These are phyloP conservation scores for Brachionus rotundiformis DNA, from an alignment of 1,140 invertebrate species.

Conservation along the genomic window DNA sequence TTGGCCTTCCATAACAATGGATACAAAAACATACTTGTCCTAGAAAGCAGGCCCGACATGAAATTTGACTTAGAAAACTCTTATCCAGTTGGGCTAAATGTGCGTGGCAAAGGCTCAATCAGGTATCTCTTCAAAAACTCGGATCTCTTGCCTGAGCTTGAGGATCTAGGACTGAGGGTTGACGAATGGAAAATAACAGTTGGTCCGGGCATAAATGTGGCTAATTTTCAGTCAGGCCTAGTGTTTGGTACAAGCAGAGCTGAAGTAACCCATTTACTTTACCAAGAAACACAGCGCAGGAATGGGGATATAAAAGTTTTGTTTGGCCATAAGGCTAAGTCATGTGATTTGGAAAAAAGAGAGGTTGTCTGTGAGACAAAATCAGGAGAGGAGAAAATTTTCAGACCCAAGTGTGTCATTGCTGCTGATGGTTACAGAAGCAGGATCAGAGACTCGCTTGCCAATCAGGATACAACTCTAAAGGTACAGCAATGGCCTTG, in stretches of 20 bases:
- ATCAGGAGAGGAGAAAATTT: conserved; percentile 2
- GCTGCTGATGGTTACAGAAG: conserved; percentile 23
- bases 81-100: conserved; percentile 24
- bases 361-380: not conserved
- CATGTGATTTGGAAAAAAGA: not conserved
- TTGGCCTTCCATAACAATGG: not conserved
- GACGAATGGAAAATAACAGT: conserved; percentile 35
- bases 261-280: conserved; percentile 19
- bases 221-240: conserved; percentile 29
- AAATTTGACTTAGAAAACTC: conserved; percentile 2
- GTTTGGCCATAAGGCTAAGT: conserved; percentile 6
- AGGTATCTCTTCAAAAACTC: conserved; percentile 9
- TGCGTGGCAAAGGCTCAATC: conserved; percentile 10
- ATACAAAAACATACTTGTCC: not conserved
- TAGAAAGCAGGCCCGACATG: not conserved
- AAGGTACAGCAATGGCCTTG: conserved; percentile 21
- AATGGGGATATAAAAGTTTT: conserved; percentile 31
- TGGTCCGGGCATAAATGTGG: conserved; percentile 17
- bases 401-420: not conserved
- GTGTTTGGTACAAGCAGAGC: conserved; percentile 13
- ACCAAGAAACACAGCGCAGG: not conserved
- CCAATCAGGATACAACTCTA: not conserved
- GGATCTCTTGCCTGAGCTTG: not conserved
- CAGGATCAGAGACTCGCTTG: not conserved
- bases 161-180: not conserved